phyloP scores from a whole-genome alignment of 2,797 vertebrate species.

The Myioborus miniatus region DNA sequence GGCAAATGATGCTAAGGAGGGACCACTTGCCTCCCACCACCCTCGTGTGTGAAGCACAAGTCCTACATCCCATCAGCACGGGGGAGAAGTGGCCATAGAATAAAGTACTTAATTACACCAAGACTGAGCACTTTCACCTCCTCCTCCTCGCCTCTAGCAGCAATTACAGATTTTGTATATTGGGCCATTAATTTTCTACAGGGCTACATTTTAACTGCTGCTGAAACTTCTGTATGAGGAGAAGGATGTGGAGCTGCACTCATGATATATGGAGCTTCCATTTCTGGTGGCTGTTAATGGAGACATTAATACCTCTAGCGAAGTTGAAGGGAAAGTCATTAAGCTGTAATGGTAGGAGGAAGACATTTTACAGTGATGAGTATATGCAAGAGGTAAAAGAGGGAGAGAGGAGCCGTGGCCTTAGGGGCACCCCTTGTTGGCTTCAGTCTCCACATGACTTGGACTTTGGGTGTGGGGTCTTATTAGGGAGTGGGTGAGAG shows the following conservation, averaged over 20 bases:
- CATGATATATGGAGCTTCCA: slow-evolving; percentile 24
- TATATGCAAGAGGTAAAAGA: background rate
- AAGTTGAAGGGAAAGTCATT: slow-evolving; percentile 54
- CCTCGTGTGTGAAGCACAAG: accelerated
- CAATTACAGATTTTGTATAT: slow-evolving; percentile 45
- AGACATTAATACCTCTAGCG: slow-evolving; percentile 39
- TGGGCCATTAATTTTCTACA: slow-evolving; percentile 51
- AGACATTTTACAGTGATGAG: slow-evolving; percentile 11
- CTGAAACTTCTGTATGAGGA: slow-evolving; percentile 32
- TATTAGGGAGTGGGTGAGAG: background rate
- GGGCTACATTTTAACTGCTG: slow-evolving; percentile 38
- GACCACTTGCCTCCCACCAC: background rate
- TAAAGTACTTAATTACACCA: slow-evolving; percentile 17
- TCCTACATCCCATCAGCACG: background rate
- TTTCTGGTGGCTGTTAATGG: slow-evolving; percentile 54
- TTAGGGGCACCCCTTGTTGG: background rate
- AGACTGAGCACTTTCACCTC: slow-evolving; percentile 11
- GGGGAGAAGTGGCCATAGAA: background rate
- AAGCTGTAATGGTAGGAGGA: slow-evolving; percentile 29
- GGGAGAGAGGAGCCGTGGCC: background rate
- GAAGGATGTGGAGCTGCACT: background rate
- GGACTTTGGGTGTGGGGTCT: background rate
- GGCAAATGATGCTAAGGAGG: background rate
- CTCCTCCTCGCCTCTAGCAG: slow-evolving; percentile 22
- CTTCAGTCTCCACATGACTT: background rate